Base-by-base conservation (phyloP, 2,113 vertebrate genomes). In the Stigmatopora nigra region DNA sequence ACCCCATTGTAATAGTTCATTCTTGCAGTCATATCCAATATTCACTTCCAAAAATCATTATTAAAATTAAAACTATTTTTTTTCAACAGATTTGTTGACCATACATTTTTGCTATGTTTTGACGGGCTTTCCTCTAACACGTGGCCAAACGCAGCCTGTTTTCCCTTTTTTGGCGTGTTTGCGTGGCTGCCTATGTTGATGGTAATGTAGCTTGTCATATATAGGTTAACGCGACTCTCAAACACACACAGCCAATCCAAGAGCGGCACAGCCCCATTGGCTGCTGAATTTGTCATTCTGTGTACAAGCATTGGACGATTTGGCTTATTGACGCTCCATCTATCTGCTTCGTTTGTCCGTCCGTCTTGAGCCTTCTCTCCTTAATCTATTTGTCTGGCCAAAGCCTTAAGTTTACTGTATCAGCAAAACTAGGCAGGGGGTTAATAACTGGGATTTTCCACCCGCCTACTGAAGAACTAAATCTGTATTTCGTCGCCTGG, bases 141-240 rank as follows among this genome's bases (percentile, higher is more conserved):
- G 78, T 87, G 85, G 77, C 75, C 69, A 66, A 83, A 68, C 63
- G 63, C 11, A 64, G 76, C 64, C 67, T 46, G 41, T 76, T 71
- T 65, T 56, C 8, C 64, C 49, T 82, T 67, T 79, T 70, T 82
- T 58, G 65, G 61, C 68, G 69, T 36, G 53, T 60, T 61, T 72
- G 88, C 69, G n/a, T 89, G 88, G 82, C 69, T 91, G 77, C 76
- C 71, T 81, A 72, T 31, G 78, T 72, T 93, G 92, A 93, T 89
- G 90, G 84, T 93, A 91, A 93, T 91, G 81, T 73, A 77, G 83
- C 75, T 88, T 93, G 92, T 96, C 93, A 88, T 91, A 97, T 91
- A 86, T 95, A 91, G 94, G 92, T 93, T 92, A 88, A 61, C 78
- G 61, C 77, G 75, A 88, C 91, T 91, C 83, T 83, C 90, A 88